phyloP scores from a whole-genome alignment of 2,888 invertebrate genomes.

The Oxystoma pomonae region DNA sequence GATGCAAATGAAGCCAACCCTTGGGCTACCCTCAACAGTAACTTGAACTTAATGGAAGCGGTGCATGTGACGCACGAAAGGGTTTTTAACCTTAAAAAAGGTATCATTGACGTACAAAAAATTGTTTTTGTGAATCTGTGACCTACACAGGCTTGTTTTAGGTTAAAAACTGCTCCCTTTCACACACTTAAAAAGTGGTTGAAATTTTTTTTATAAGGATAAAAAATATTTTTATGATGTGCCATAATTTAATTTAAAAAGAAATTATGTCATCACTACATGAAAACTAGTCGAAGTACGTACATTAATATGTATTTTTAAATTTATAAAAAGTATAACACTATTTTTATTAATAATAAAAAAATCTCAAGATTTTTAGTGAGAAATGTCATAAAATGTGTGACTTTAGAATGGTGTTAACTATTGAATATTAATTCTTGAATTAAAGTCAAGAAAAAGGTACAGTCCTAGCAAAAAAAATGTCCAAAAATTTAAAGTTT shows the following conservation, averaged over 20 bases:
- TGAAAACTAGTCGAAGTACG: neutral
- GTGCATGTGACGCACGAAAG: too few relatives aligned
- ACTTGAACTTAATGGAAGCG: too few relatives aligned
- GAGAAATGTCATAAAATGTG: neutral
- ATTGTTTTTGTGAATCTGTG: too few relatives aligned
- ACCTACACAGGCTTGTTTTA: too few relatives aligned
- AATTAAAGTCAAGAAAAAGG: neutral
- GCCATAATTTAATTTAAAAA: neutral
- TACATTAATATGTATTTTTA: neutral
- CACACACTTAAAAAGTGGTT: neutral
- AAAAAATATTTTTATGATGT: neutral
- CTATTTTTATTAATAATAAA: slow-evolving; percentile 62
- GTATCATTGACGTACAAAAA: too few relatives aligned
- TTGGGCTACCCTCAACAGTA: too few relatives aligned
- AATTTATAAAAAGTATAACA: slow-evolving; percentile 46
- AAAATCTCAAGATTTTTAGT: neutral
- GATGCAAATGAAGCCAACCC: too few relatives aligned
- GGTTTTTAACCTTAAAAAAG: too few relatives aligned
- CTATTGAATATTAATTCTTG: neutral
- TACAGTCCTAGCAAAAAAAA: neutral
- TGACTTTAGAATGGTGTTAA: neutral
- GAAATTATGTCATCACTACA: neutral
- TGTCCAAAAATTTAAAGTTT: neutral
- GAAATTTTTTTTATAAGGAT: neutral
- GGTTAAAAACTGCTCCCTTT: too few relatives aligned